Evolutionary conservation across 2,113 vertebrate genomes (phyloP).

Genomic region (Callipepla californica): DNA sequence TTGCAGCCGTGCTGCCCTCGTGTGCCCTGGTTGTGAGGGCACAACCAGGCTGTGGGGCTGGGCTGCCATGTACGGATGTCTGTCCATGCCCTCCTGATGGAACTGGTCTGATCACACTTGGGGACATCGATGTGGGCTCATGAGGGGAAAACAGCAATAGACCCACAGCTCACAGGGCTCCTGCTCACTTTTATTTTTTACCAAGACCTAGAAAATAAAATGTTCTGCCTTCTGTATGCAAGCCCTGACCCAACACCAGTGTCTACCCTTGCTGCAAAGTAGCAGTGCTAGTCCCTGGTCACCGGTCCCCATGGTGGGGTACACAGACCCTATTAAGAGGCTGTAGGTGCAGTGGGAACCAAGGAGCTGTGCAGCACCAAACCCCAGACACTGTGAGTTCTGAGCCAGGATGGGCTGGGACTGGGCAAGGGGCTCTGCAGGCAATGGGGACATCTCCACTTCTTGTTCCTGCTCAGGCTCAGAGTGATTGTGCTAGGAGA

Average conservation of each 20-base stretch:
- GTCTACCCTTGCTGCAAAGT: background rate
- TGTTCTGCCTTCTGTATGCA: constrained; percentile 54
- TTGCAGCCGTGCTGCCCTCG: background rate
- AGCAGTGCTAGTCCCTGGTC: rapidly evolving
- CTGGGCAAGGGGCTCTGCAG: rapidly evolving
- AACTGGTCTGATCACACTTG: rapidly evolving
- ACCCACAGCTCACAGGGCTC: background rate
- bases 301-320: rapidly evolving
- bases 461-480: background rate
- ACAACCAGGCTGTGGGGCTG: background rate
- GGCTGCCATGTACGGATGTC: background rate
- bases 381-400: background rate
- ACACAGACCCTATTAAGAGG: background rate
- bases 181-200: constrained; percentile 54
- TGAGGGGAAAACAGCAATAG: rapidly evolving
- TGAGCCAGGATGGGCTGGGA: background rate
- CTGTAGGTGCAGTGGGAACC: background rate
- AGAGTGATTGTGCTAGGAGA: background rate
- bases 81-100: background rate
- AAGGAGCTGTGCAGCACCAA: background rate
- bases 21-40: no score
- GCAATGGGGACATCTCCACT: background rate
- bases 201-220: constrained; percentile 45
- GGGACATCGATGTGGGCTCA: rapidly evolving
- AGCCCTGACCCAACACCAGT: background rate